Evolutionary conservation across 1,140 invertebrate species (phyloP), one percentile per base, ranked within the genome.

Genomic region (Rhopalosiphum padi): DNA sequence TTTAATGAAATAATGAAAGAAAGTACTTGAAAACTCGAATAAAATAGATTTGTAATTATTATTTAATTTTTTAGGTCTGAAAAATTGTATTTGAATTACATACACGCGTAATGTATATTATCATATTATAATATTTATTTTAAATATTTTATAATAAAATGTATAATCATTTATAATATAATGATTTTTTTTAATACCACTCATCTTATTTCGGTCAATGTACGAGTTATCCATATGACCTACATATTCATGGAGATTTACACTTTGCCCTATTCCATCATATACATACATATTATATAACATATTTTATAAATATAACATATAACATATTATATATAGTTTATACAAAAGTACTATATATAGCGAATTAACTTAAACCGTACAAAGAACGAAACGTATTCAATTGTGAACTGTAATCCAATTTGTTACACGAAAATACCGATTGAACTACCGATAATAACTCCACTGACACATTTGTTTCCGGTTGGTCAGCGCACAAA

Each of bases 361-460:
- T n/a, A n/a, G 30, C n/a, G n/a, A n/a, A 35, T 51, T 88, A 88
- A 51, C 30, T 88, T 35, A 51, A 8, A 23, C n/a, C 43, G 30
- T 87, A 87, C 46, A 51, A 51, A 48, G 46, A 88, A 48, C 37
- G 83, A 86, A 86, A 86, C 46, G 30, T 51, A 88, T 35, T 88
- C 46, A n/a, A 48, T 51, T 51, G 46, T 51, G 86, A 89, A 89
- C 46, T 35, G 48, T 51, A 89, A 89, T 89, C n/a, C 87, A 53
- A 89, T 89, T 89, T 51, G 48, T 89, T 37, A 89, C 87, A 53
- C 87, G 87, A 89, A 89, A 89, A 53, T 53, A 89, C 87, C 48
- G 23, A 89, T 53, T 89, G n/a, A 53, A 89, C 87, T 22, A 37
- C 21, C n/a, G 87, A 53, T 53, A 51, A 89, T 89, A 89, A 89